Evolutionary conservation across 2,888 invertebrate genomes (phyloP), one percentile per base, ranked within the genome.

Genomic region (Drosophila tanythrix): DNA sequence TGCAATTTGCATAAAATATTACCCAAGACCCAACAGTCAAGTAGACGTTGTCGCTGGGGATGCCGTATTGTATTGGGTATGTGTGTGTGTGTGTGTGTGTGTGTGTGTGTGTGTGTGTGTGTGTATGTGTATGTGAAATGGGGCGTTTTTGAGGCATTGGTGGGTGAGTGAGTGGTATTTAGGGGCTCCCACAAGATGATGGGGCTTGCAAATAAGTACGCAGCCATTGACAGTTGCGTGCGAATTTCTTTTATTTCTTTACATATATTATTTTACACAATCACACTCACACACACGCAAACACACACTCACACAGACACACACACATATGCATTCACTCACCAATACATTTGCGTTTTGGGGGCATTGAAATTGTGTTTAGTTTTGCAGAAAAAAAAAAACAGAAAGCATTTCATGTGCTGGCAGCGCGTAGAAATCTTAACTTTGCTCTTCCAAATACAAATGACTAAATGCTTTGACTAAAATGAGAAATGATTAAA

Each of bases 1-100:
- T 90, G 87, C 85, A 89, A 92, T 92, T 92, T 92, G 90, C 91
- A 92, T 92, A 92, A 92, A 91, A 90, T 91, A 92, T 91, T 92
- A 90, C 91, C 88, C 89, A 76, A 79, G 87, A 86, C 85, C 87
- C 84, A 87, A 79, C 87, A 84, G 87, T 84, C 87, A 82, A 83
- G 87, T 79, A 82, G 76, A 74, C 80, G 68, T 53, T 71, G 82
- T 72, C 72, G 51, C 70, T 64, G 50, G 65, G 79, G 70, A 60
- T 21, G 48, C 36, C 69, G 61, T 66, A 66, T 52, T 25, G 48
- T 50, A 11, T 29, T 55, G 25, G 10, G 31, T 21, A 18, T n/a
- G n/a, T 13, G 15, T 36, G 35, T 43, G 10, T 0, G 10, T 13
- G 27, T 18, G 48, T 36, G 13, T 31, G n/a, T 51, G 25, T 53